Evolutionary conservation across 2,888 invertebrate genomes (phyloP).

Genomic region (Ectemnius continuus): DNA sequence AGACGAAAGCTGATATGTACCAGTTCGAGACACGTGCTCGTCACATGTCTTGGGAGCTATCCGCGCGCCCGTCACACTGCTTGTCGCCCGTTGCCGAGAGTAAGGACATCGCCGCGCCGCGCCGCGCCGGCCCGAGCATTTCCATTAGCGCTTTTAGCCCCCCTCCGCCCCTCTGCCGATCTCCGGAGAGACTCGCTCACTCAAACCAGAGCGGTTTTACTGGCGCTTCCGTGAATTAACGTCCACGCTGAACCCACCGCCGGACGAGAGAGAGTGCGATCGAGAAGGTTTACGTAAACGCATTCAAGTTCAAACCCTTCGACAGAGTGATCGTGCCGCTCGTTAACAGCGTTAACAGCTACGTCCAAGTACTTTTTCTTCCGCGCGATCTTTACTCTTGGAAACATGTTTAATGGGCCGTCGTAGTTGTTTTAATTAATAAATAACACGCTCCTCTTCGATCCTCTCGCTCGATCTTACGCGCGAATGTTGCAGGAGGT

Average conservation of each 20-base stretch:
- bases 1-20: constrained; percentile 64
- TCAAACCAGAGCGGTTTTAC: constrained; percentile 67
- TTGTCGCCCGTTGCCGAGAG: constrained; percentile 35
- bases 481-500: constrained; percentile 45
- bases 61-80: constrained; percentile 45
- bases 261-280: constrained; percentile 35
- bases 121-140: constrained; percentile 58
- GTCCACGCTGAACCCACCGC: constrained; percentile 54
- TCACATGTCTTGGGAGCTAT: constrained; percentile 71
- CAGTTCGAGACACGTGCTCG: constrained; percentile 74
- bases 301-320: constrained; percentile 11
- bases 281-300: constrained; percentile 49
- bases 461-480: background rate
- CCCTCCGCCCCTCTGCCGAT: constrained; percentile 51
- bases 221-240: constrained; percentile 64
- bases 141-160: constrained; percentile 72
- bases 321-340: background rate
- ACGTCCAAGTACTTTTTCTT: background rate
- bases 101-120: constrained; percentile 41
- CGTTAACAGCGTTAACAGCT: constrained; percentile 2
- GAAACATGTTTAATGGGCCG: no score
- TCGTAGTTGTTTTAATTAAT: background rate
- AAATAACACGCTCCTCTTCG: background rate
- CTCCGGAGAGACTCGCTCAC: constrained; percentile 15
- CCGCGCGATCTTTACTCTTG: background rate